phyloP scores from a whole-genome alignment of 2,113 vertebrate species.

The Nansenia antarctica region DNA sequence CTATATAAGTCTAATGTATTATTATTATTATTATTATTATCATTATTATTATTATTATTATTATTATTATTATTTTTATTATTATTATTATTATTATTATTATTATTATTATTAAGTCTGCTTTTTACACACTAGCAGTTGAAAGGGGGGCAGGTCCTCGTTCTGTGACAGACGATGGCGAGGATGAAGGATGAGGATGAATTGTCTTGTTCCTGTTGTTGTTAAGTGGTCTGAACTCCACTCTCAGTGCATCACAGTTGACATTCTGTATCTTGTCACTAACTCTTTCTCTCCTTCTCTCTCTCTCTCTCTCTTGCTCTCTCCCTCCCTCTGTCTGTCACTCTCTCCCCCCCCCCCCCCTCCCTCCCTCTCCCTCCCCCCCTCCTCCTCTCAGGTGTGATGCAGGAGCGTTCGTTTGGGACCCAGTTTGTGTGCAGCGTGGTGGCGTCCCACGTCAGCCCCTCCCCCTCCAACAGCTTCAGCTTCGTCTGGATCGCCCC shows the following conservation, averaged over 20 bases:
- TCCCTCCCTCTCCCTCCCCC: background rate
- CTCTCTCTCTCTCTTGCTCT: background rate
- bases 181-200: too few relatives aligned
- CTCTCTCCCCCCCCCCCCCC: conserved; percentile 9
- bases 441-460: conserved; percentile 95
- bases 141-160: background rate
- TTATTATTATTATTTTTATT: too few relatives aligned
- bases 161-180: background rate
- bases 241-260: background rate
- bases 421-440: conserved; percentile 99
- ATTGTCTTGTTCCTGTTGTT: too few relatives aligned
- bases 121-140: too few relatives aligned
- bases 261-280: background rate
- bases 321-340: background rate
- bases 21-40: too few relatives aligned
- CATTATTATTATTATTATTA: too few relatives aligned
- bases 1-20: too few relatives aligned
- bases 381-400: conserved; percentile 79
- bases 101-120: too few relatives aligned
- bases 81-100: too few relatives aligned
- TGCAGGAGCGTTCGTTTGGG: conserved; percentile 93
- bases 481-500: conserved; percentile 98
- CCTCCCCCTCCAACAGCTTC: conserved; percentile 91
- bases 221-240: background rate
- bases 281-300: background rate